Evolutionary conservation across 2,888 invertebrate genomes (phyloP).

Genomic region (Pogonocherus hispidulus): DNA sequence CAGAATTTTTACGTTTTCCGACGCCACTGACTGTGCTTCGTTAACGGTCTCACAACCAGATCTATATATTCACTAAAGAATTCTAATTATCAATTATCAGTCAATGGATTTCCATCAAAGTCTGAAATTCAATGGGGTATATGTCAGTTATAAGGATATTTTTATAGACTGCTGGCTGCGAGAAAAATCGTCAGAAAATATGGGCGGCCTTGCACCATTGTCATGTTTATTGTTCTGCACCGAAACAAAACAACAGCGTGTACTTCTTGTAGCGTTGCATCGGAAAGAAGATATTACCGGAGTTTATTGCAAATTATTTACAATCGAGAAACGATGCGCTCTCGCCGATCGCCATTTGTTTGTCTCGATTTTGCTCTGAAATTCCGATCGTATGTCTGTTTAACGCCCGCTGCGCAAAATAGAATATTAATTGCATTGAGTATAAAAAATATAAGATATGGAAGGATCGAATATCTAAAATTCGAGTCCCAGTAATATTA

Average conservation of each 20-base stretch:
- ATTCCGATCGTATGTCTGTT: slow-evolving; percentile 3
- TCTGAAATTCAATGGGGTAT: slow-evolving; percentile 56
- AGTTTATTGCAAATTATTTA: slow-evolving; percentile 59
- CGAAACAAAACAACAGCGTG: slow-evolving; percentile 57
- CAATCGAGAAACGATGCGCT: slow-evolving; percentile 48
- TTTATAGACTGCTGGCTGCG: slow-evolving; percentile 54
- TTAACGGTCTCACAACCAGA: slow-evolving; percentile 47
- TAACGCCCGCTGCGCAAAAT: slow-evolving; percentile 4
- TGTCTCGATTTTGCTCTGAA: neutral
- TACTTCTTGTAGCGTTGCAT: slow-evolving; percentile 55
- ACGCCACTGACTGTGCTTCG: slow-evolving; percentile 38
- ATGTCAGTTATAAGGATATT: slow-evolving; percentile 57
- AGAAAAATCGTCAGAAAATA: slow-evolving; percentile 59
- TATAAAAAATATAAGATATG: neutral
- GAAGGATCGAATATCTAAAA: neutral
- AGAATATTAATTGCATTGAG: neutral
- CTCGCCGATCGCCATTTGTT: slow-evolving; percentile 11
- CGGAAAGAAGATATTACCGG: slow-evolving; percentile 60
- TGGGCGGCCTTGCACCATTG: slow-evolving; percentile 62
- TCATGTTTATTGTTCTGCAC: slow-evolving; percentile 52
- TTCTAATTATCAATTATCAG: slow-evolving; percentile 60
- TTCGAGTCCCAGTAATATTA: too few species aligned
- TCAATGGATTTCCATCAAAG: slow-evolving; percentile 57
- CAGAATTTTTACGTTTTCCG: too few species aligned
- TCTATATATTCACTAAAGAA: slow-evolving; percentile 55